Conservation (phyloP, 2,797 vertebrate genomes). For the Antrozous pallidus region DNA sequence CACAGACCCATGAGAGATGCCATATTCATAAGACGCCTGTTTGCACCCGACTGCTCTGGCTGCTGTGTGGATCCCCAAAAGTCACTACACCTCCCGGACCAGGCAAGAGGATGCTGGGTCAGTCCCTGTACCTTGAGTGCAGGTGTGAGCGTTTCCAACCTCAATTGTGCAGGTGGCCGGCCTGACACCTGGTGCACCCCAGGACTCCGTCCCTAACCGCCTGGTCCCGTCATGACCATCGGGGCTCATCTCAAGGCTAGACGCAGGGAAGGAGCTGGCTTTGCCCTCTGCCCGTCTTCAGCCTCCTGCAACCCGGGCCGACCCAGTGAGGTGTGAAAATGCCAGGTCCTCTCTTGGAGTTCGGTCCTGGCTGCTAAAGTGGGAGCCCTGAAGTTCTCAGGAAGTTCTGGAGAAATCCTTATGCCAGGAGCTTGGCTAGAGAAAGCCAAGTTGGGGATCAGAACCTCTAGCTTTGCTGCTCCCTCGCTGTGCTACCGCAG, state of each 20-base stretch:
- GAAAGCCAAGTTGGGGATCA: background rate
- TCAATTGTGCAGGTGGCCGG: fast-evolving
- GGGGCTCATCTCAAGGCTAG: background rate
- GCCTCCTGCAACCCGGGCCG: background rate
- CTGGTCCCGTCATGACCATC: background rate
- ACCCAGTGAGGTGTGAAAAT: background rate
- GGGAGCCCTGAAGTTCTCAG: background rate
- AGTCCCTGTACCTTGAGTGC: background rate
- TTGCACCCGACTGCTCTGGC: background rate
- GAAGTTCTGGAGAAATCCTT: background rate
- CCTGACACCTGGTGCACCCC: background rate
- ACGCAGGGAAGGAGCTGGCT: background rate
- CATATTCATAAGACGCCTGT: fast-evolving
- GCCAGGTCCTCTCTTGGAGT: background rate
- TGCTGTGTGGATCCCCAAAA: background rate
- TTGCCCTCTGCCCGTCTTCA: background rate
- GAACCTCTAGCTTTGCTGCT: background rate
- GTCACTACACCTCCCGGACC: background rate
- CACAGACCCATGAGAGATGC: background rate
- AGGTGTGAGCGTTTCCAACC: background rate
- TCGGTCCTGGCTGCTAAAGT: background rate
- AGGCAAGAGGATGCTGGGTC: background rate
- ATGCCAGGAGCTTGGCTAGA: background rate
- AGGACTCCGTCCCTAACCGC: background rate
- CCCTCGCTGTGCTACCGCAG: background rate